Evolutionary conservation across 2,113 vertebrate genomes (phyloP), one percentile per base, ranked within the genome.

Genomic region (Deroptyus accipitrinus): DNA sequence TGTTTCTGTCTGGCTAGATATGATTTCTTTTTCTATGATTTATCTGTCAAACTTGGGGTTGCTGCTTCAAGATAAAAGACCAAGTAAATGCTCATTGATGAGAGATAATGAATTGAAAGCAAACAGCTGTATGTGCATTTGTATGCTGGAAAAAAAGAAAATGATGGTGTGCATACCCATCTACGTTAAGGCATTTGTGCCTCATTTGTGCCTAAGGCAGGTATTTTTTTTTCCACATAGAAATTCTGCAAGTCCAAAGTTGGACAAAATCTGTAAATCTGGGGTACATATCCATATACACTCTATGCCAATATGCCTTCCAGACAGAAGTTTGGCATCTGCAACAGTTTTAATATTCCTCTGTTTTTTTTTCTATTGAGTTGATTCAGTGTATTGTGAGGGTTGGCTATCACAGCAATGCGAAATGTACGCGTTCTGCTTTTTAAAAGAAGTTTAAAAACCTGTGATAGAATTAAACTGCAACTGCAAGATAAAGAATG

Each of bases 311-410:
- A 0, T 39, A 19, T 77, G 68, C 49, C 4, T 92, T 86, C 86
- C 88, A 90, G n/a, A 37, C 54, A 78, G 88, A 88, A 93, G 55
- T 86, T 63, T 90, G 76, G 76, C 86, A 91, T 77, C 90, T 86
- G 54, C 59, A 88, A 25, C 31, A 75, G 76, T 83, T 92, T 86
- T 88, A 63, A 63, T 81, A 77, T n/a, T 81, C 41, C 16, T 82
- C 73, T 90, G 48, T 1, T 78, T 78, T 11, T 67, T 70, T 79
- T 94, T 57, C 62, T 74, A 0, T 63, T 54, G 88, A 63, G 13
- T 67, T 83, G 64, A 81, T 88, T 90, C 90, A 75, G 63, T 61
- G 28, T 83, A 63, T 92, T 92, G 42, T 88, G 52, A 74, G 24
- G 7, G 42, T 49, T 92, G 61, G 42, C n/a, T 86, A 76, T 84